A percentile compares a stretch with the other conserved stretches of the same genome.
phyloP scores from a whole-genome alignment of 1,140 invertebrate species.

The Geopemphigus sp. region DNA sequence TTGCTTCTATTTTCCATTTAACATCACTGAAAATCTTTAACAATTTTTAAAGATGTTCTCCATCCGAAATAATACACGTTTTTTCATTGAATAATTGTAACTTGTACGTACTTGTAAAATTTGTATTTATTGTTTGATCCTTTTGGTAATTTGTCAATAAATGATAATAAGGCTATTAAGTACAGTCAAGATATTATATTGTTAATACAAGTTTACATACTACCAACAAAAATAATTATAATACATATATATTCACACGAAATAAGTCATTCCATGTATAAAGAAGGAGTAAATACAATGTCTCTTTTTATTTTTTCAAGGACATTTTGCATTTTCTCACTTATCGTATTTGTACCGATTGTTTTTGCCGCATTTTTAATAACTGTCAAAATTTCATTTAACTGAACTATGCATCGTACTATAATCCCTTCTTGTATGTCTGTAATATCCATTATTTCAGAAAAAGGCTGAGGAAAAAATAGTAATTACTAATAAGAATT shows the following conservation, averaged over 20 bases:
- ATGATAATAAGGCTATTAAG: too few species aligned
- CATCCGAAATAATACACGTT: too few species aligned
- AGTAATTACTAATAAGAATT: not conserved
- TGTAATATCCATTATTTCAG: slow-evolving; percentile 87
- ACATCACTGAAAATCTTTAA: too few species aligned
- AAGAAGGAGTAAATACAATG: slow-evolving; percentile 95
- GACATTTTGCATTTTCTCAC: slow-evolving; percentile 94
- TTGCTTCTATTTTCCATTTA: too few species aligned
- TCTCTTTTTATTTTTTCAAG: slow-evolving; percentile 91
- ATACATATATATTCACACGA: not conserved
- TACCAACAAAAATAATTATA: too few species aligned
- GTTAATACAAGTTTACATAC: too few species aligned
- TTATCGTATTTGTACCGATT: slow-evolving; percentile 87
- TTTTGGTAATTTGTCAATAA: too few species aligned
- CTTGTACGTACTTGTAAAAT: too few species aligned
- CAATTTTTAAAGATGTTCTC: too few species aligned
- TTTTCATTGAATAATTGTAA: too few species aligned
- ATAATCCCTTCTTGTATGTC: slow-evolving; percentile 98
- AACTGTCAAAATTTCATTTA: slow-evolving; percentile 90
- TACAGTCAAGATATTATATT: too few species aligned
- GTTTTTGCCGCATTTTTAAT: slow-evolving; percentile 89
- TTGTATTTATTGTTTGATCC: too few species aligned
- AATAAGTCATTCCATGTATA: slow-evolving; percentile 67
- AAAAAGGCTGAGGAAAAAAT: slow-evolving; percentile 71
- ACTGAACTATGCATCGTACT: slow-evolving; percentile 92